phyloP scores from a whole-genome alignment of 2,888 invertebrate genomes.

The Panorpa germanica region DNA sequence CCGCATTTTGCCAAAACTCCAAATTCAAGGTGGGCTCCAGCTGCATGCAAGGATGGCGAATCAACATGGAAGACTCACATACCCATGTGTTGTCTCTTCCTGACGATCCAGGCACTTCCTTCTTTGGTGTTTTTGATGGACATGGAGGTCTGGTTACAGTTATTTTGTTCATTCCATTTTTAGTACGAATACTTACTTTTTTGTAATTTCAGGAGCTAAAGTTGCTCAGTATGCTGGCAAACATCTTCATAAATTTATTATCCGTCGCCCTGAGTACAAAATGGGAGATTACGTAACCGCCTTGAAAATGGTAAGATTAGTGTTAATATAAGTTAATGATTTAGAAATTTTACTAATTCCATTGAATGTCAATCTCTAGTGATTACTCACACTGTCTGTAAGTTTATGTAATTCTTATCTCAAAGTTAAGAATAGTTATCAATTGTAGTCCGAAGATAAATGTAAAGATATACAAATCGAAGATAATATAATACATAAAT shows the following conservation, averaged over 20 bases:
- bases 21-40: constrained; percentile 74
- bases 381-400: not conserved
- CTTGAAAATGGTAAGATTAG: constrained; percentile 45
- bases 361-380: not conserved
- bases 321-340: constrained; percentile 10
- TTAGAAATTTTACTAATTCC: constrained; percentile 1
- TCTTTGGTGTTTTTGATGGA: constrained; percentile 94
- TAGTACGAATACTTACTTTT: constrained; percentile 3
- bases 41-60: constrained; percentile 99
- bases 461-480: too few relatives aligned
- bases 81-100: constrained; percentile 85
- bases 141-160: constrained; percentile 51
- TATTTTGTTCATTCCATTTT: constrained; percentile 5
- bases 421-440: too few relatives aligned
- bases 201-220: constrained; percentile 48
- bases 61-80: constrained; percentile 98
- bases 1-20: constrained; percentile 58
- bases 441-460: too few relatives aligned
- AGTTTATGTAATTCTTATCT: too few relatives aligned
- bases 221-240: constrained; percentile 91
- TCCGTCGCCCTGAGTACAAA: constrained; percentile 63
- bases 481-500: too few relatives aligned
- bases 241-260: constrained; percentile 83
- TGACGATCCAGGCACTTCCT: constrained; percentile 82
- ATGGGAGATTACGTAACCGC: constrained; percentile 72